A percentile compares a stretch with the other conserved stretches of the same genome.
Evolutionary conservation across 2,888 invertebrate genomes (phyloP).

Genomic region (Ennomos erosarius): DNA sequence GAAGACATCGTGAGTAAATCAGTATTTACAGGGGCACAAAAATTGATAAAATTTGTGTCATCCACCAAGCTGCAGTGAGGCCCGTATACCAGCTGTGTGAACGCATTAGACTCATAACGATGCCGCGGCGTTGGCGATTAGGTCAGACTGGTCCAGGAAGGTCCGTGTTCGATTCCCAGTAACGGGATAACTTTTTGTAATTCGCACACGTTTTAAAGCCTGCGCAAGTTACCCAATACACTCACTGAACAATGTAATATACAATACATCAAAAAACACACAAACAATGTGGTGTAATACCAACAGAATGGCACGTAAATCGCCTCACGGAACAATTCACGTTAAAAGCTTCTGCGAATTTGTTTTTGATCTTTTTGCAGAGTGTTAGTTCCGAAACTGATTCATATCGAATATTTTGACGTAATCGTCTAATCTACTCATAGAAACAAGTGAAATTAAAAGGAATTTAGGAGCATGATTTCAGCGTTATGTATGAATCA

Average conservation of each 20-base stretch:
- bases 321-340: slow-evolving; percentile 16
- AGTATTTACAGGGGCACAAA: too few species aligned
- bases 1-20: too few species aligned
- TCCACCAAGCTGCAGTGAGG: too few species aligned
- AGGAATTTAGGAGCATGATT: too few species aligned
- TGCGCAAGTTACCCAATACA: neutral
- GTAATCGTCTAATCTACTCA: neutral
- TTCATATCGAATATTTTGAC: slow-evolving; percentile 14
- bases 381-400: slow-evolving; percentile 19
- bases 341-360: slow-evolving; percentile 27
- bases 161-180: neutral
- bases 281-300: slow-evolving; percentile 13
- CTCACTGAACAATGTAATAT: slow-evolving; percentile 8
- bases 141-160: too few species aligned
- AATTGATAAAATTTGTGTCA: too few species aligned
- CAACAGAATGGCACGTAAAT: slow-evolving; percentile 21
- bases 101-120: too few species aligned
- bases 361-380: slow-evolving; percentile 25
- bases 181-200: slow-evolving; percentile 6
- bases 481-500: too few species aligned
- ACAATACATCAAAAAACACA: slow-evolving; percentile 5
- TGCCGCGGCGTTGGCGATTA: too few species aligned
- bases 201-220: slow-evolving; percentile 9
- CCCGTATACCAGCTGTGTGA: too few species aligned
- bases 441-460: too few species aligned